Evolutionary conservation across 1,140 invertebrate species (phyloP).

Genomic region (Zaprionus camerounensis): DNA sequence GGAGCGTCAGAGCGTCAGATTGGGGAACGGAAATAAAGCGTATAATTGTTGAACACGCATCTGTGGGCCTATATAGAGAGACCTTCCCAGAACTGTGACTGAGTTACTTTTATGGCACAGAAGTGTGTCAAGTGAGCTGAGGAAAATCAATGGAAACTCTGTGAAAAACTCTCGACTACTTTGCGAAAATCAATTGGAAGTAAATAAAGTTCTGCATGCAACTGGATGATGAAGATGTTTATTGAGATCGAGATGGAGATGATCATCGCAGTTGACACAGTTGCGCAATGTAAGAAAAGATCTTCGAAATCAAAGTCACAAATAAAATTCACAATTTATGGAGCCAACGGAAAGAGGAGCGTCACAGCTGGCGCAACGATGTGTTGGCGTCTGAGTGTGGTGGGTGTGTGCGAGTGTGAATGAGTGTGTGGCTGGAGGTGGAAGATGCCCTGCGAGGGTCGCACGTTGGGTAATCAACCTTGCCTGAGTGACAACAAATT

Average conservation of each 20-base stretch:
- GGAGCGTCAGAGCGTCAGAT: constrained; percentile 17
- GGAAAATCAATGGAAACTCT: constrained; percentile 10
- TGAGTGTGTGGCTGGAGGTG: constrained; percentile 24
- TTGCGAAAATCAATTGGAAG: constrained; percentile 15
- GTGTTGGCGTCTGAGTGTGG: constrained; percentile 32
- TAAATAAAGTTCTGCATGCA: background rate
- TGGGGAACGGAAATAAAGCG: constrained; percentile 49
- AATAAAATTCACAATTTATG: constrained; percentile 40
- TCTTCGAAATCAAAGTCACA: constrained; percentile 31
- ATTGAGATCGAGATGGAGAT: constrained; percentile 4
- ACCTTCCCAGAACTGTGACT: constrained; percentile 28
- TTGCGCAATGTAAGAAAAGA: constrained; percentile 30
- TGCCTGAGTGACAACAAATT: constrained; percentile 11
- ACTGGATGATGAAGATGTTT: background rate
- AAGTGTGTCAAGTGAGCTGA: constrained; percentile 36
- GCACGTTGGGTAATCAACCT: constrained; percentile 26
- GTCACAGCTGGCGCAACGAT: constrained; percentile 22
- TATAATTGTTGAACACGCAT: constrained; percentile 51
- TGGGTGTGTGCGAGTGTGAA: constrained; percentile 15
- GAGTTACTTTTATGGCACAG: constrained; percentile 31
- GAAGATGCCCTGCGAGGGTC: constrained; percentile 36
- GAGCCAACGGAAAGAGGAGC: constrained; percentile 36
- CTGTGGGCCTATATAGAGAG: constrained; percentile 18
- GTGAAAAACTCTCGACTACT: background rate
- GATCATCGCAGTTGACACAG: constrained; percentile 37